These are phyloP conservation scores for Sinocyclocheilus maitianheensis DNA, from an alignment of 2,113 vertebrate species.

Conservation along the genomic window DNA sequence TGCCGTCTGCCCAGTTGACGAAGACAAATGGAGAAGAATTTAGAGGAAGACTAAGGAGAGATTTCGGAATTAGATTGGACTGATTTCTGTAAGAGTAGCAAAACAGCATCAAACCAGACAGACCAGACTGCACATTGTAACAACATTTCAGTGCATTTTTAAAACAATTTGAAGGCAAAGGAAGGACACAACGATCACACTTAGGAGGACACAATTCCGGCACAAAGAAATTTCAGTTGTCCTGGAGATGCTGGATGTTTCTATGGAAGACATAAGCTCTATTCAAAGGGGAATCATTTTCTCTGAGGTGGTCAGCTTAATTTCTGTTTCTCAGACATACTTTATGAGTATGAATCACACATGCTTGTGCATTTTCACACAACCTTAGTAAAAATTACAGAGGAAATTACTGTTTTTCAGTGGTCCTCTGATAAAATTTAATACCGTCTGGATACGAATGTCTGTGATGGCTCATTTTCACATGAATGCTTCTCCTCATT, in stretches of 20 bases:
- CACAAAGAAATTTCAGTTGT: not conserved
- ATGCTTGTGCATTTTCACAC: not conserved
- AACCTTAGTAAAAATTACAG: not conserved
- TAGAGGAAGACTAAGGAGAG: not conserved
- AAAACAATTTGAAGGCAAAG: not conserved
- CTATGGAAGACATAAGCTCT: not conserved
- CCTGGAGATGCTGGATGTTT: not conserved
- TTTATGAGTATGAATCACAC: not conserved
- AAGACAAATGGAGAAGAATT: constrained; percentile 24
- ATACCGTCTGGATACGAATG: not conserved
- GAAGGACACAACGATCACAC: not conserved
- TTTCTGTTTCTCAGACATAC: not conserved
- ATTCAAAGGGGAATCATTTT: not conserved
- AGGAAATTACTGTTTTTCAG: not conserved
- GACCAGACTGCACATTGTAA: not conserved
- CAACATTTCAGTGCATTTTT: not conserved
- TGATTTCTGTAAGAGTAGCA: not conserved
- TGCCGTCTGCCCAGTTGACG: constrained; percentile 23
- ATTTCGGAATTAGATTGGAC: not conserved
- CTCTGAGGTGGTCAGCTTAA: not conserved
- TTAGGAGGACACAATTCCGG: not conserved
- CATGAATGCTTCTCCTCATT: not conserved
- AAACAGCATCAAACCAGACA: not conserved
- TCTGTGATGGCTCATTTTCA: not conserved
- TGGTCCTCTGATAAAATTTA: not conserved